These are phyloP conservation scores for Balearica regulorum DNA, from an alignment of 2,797 vertebrate genomes.

Conservation along the genomic window DNA sequence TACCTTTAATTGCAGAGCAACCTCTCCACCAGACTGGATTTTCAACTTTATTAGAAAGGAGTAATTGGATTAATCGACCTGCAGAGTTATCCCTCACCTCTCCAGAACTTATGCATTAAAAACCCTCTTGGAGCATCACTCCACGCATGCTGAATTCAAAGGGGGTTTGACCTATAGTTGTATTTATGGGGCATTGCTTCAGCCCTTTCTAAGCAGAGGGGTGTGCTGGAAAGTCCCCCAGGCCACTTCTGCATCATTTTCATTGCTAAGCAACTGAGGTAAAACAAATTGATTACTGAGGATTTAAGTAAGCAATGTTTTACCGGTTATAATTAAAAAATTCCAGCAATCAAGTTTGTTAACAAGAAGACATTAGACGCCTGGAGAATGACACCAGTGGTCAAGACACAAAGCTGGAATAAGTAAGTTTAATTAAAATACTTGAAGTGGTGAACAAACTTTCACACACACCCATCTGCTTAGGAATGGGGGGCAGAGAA, in stretches of 20 bases:
- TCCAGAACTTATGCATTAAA: not conserved
- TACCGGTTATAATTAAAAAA: not conserved
- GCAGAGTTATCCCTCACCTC: not conserved
- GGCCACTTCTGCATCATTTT: not conserved
- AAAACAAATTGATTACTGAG: not conserved
- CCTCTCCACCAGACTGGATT: not conserved
- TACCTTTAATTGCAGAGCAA: not conserved
- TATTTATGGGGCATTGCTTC: not conserved
- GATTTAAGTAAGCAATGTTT: not conserved
- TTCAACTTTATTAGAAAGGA: not conserved
- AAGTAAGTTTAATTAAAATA: not conserved
- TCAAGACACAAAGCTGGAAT: not conserved
- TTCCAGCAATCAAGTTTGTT: not conserved
- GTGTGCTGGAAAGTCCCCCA: accelerated
- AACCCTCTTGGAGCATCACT: not conserved
- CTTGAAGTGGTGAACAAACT: not conserved
- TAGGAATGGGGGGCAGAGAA: not conserved
- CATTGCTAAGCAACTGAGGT: not conserved
- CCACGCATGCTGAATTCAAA: not conserved
- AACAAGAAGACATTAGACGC: not conserved
- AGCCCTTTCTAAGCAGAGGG: not conserved
- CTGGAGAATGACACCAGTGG: not conserved
- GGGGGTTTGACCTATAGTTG: not conserved
- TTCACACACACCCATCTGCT: not conserved
- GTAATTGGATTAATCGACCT: not conserved